These are phyloP conservation scores for Rhagoletis zephyria DNA, from an alignment of 1,140 invertebrate species.

Conservation along the genomic window DNA sequence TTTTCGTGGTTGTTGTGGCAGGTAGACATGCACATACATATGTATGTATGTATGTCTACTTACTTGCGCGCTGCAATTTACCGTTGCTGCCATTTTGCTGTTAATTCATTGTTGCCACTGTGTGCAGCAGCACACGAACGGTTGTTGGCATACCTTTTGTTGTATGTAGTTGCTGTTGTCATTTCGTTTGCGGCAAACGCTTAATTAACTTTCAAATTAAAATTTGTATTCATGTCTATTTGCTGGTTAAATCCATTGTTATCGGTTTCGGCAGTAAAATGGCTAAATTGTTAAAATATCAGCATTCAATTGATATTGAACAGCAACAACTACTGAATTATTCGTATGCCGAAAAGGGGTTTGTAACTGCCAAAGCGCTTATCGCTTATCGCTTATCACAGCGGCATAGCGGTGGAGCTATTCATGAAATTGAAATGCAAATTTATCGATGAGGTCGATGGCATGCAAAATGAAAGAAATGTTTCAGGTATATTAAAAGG, in stretches of 20 bases:
- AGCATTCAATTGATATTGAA: conserved; percentile 10
- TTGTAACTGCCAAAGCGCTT: conserved; percentile 35
- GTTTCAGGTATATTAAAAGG: too few relatives aligned
- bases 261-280: neutral
- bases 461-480: too few relatives aligned
- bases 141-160: neutral
- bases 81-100: conserved; percentile 34
- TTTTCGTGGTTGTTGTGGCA: neutral
- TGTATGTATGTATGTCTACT: too few relatives aligned
- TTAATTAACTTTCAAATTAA: conserved; percentile 52
- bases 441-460: neutral
- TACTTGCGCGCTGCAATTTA: conserved; percentile 15
- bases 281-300: conserved; percentile 25
- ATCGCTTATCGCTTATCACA: neutral
- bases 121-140: neutral
- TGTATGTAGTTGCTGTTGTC: conserved; percentile 6
- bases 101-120: conserved; percentile 41
- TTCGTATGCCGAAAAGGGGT: conserved; percentile 18
- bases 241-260: conserved; percentile 38
- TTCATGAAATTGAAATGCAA: conserved; percentile 7
- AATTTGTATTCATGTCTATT: conserved; percentile 48
- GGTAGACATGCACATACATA: neutral
- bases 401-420: neutral
- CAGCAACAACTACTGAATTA: neutral
- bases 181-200: conserved; percentile 44